Conservation (phyloP, 2,888 invertebrate species). For the Auanema sp. region DNA sequence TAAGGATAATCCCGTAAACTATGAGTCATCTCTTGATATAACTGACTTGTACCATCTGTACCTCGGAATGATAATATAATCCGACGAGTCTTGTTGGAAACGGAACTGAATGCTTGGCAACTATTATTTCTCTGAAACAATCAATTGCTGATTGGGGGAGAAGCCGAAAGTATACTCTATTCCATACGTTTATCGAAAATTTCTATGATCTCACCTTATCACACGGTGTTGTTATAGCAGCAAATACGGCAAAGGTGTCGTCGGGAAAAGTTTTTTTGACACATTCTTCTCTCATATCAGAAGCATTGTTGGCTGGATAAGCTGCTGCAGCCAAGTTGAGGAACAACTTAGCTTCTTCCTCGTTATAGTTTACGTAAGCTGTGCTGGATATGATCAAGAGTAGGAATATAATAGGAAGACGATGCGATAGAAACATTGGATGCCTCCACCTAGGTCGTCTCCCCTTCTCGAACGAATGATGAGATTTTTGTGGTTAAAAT, state of each 20-base stretch:
- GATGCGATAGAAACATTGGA: too few relatives aligned
- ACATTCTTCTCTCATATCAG: constrained; percentile 21
- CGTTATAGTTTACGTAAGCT: constrained; percentile 31
- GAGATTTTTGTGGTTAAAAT: too few relatives aligned
- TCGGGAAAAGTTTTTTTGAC: constrained; percentile 35
- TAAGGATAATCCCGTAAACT: constrained; percentile 32
- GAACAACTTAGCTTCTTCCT: constrained; percentile 34
- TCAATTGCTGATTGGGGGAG: background rate
- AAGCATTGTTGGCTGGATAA: constrained; percentile 23
- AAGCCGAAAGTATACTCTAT: background rate
- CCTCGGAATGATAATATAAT: constrained; percentile 38
- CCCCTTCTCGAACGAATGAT: too few relatives aligned
- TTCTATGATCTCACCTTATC: constrained; percentile 33
- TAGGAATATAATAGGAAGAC: too few relatives aligned
- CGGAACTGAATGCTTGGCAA: constrained; percentile 36
- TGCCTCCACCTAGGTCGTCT: too few relatives aligned
- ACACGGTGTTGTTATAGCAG: constrained; percentile 40
- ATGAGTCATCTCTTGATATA: constrained; percentile 32
- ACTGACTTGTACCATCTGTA: constrained; percentile 34
- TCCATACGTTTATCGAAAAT: background rate
- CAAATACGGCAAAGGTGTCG: constrained; percentile 26
- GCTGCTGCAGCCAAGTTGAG: constrained; percentile 43
- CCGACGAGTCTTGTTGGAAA: constrained; percentile 29
- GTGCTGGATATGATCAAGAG: too few relatives aligned
- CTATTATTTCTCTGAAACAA: constrained; percentile 32